Conservation (phyloP, 2,113 vertebrate species). For the Colaptes auratus region DNA sequence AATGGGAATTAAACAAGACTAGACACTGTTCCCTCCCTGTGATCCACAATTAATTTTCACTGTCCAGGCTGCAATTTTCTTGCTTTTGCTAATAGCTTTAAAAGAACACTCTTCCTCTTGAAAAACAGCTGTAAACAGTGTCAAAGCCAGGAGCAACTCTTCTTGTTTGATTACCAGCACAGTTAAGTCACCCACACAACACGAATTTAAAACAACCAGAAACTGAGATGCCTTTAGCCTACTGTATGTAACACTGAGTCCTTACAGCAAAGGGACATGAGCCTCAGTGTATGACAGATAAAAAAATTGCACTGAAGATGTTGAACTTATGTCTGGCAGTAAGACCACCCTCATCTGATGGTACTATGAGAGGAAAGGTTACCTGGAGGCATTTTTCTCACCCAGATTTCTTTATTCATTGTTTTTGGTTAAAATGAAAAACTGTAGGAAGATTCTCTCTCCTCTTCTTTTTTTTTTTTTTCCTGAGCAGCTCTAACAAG, state of each 20-base stretch:
- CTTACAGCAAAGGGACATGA: not conserved
- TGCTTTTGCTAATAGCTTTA: not conserved
- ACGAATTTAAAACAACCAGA: not conserved
- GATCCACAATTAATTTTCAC: not conserved
- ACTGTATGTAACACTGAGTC: not conserved
- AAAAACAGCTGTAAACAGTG: constrained; percentile 1
- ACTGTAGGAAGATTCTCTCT: not conserved
- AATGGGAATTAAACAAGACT: constrained; percentile 46
- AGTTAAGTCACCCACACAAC: not conserved
- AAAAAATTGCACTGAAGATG: not conserved
- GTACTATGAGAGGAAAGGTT: not conserved
- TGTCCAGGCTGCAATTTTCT: not conserved
- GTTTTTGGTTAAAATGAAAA: not conserved
- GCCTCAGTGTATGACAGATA: not conserved
- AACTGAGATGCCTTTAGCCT: not conserved
- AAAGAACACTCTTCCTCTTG: not conserved
- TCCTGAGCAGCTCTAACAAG: not conserved
- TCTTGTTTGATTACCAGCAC: constrained; percentile 47
- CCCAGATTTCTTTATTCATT: not conserved
- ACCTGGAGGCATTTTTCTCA: not conserved
- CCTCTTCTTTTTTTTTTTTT: not conserved
- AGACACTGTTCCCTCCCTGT: constrained; percentile 3
- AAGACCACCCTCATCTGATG: not conserved
- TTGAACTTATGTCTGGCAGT: not conserved
- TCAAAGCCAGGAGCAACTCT: not conserved